A percentile compares a stretch with the other conserved stretches of the same genome.
Conservation (phyloP, 2,888 invertebrate genomes). For the Brenthis daphne region DNA sequence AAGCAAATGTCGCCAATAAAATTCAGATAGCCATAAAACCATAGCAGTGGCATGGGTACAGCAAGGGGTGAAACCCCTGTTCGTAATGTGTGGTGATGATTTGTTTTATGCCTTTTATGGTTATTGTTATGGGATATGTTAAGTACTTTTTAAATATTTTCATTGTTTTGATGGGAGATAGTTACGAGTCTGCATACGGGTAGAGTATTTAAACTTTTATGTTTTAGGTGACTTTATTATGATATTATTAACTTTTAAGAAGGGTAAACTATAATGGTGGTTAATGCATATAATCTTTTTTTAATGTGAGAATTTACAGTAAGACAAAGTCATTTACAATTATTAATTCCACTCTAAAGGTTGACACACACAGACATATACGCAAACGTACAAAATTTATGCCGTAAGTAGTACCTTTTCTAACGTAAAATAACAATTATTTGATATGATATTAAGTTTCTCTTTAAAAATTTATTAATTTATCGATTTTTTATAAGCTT, state of each 20-base stretch:
- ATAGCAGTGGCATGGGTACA: conserved; percentile 10
- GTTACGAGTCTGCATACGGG: conserved; percentile 20
- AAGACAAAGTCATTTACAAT: no score
- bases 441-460: no score
- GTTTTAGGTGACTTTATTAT: neutral
- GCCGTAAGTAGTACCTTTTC: no score
- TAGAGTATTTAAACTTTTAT: conserved; percentile 1
- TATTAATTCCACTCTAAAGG: no score
- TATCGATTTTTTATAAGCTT: no score
- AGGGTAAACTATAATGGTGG: no score
- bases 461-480: no score
- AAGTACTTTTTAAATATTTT: conserved; percentile 36
- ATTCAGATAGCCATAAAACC: conserved; percentile 56
- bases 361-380: no score
- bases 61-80: conserved; percentile 29
- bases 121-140: conserved; percentile 39
- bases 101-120: conserved; percentile 41
- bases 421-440: no score
- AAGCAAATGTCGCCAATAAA: conserved; percentile 52
- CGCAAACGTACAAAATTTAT: no score
- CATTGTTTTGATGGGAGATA: conserved; percentile 14
- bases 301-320: no score
- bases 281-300: no score
- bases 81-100: conserved; percentile 33
- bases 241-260: neutral